Evolutionary conservation across 1,140 invertebrate genomes (phyloP), one percentile per base, ranked within the genome.

Genomic region (Hyposmocoma kahamanoa): DNA sequence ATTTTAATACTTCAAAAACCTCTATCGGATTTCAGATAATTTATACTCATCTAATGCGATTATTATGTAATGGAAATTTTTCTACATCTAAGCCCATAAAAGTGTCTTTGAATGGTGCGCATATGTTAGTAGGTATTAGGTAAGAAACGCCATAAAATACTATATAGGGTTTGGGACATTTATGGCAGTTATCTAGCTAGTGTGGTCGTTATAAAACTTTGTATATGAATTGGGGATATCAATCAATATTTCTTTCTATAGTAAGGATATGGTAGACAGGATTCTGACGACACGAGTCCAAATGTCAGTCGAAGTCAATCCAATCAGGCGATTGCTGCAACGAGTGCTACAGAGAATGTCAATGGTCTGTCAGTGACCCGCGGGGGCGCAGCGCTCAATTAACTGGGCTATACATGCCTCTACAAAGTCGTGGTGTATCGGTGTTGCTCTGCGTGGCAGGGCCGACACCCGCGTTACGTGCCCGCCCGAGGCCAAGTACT

Each of bases 41-140:
- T 70, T 76, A 65, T 75, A 59, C 49, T 52, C 60, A 59, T 59
- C 50, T 72, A 75, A 72, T 65, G 51, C 50, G 60, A 72, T 74
- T 72, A 74, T 75, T 74, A 62, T 57, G 60, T 71, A 70, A 67
- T 48, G 45, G 56, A 47, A 41, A 46, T 59, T 59, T 67, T 52
- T 51, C 54, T 43, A 62, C 38, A 56, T 56, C 47, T 54, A 62
- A 20, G 53, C 46, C 61, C 48, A 42, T 47, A 54, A 56, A 44
- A 28, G 11, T 17, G 3, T 8, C 11, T 30, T 17, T 30, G 5
- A 30, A 30, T 10, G 17, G n/a, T 20, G 22, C 6, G 38, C 38
- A 41, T 41, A 21, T 20, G 18, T 41, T 17, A 22, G 41, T 44
- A 30, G 24, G 11, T 17, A 47, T 53, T 53, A 53, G 42, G 47